Percentiles rank a stretch among this genome's conserved stretches.
Conservation (phyloP, 2,113 vertebrate species). For the Glaucomys volans region DNA sequence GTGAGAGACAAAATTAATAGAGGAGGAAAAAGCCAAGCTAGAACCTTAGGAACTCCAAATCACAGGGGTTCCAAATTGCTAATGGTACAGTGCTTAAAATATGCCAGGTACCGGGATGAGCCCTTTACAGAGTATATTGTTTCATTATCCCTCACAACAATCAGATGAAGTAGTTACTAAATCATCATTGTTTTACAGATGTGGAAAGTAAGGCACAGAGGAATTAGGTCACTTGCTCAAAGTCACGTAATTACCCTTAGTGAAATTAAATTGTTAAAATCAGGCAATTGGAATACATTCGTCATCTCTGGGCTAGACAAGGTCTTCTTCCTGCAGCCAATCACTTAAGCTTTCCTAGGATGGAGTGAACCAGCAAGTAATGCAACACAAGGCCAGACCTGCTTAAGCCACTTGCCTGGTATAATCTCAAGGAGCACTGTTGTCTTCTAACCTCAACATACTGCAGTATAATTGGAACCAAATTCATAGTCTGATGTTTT, state of each 20-base stretch:
- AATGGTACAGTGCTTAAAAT: neutral
- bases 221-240: neutral
- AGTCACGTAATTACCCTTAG: neutral
- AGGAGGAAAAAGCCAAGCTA: neutral
- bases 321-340: neutral
- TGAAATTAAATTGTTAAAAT: slow-evolving; percentile 32
- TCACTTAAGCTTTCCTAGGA: neutral
- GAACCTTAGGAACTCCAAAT: neutral
- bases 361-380: neutral
- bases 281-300: neutral
- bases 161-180: neutral
- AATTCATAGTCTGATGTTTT: neutral
- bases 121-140: neutral
- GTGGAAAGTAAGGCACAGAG: neutral
- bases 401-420: neutral
- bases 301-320: neutral
- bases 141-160: neutral
- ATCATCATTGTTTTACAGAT: slow-evolving; percentile 12
- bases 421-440: neutral
- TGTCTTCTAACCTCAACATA: neutral
- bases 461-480: neutral
- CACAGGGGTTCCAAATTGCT: neutral
- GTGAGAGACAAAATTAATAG: neutral
- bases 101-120: neutral
- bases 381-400: neutral